A percentile compares a stretch with the other conserved stretches of the same genome.
phyloP scores from a whole-genome alignment of 1,140 invertebrate species.

The Caenorhabditis latens region DNA sequence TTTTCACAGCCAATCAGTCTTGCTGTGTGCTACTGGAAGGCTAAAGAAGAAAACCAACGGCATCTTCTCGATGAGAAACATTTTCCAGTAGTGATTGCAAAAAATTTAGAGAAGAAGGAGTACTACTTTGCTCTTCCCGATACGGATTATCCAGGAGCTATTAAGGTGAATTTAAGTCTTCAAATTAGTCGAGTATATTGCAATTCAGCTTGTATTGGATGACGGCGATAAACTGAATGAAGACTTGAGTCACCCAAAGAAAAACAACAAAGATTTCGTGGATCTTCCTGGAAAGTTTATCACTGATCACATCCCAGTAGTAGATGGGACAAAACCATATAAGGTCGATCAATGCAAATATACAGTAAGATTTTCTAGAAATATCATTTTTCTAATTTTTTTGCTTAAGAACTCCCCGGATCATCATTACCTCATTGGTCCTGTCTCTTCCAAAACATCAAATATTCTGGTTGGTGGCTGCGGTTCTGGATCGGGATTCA shows the following conservation, averaged over 20 bases:
- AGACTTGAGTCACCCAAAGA: neutral
- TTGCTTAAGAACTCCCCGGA: constrained; percentile 48
- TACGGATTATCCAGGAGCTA: constrained; percentile 51
- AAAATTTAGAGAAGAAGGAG: constrained; percentile 16
- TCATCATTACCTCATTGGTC: constrained; percentile 57
- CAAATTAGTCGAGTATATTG: no score
- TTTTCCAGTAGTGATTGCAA: constrained; percentile 51
- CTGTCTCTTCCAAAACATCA: neutral
- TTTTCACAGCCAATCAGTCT: constrained; percentile 43
- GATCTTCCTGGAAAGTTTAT: constrained; percentile 55
- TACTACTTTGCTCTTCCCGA: constrained; percentile 46
- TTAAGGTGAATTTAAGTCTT: constrained; percentile 32
- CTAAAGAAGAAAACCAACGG: neutral
- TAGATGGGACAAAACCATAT: neutral
- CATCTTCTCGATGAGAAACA: constrained; percentile 14
- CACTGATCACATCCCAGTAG: constrained; percentile 46
- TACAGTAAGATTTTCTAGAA: constrained; percentile 4
- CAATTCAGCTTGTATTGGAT: constrained; percentile 48
- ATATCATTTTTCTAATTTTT: neutral
- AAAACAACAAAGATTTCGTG: constrained; percentile 40
- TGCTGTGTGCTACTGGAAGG: constrained; percentile 55
- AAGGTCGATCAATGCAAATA: constrained; percentile 61
- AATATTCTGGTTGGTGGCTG: constrained; percentile 53
- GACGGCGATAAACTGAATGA: neutral
- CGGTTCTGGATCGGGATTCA: constrained; percentile 59